Percentiles rank a stretch among this genome's conserved stretches.
Evolutionary conservation across 1,140 invertebrate genomes (phyloP).

Genomic region (Drosophila persimilis): DNA sequence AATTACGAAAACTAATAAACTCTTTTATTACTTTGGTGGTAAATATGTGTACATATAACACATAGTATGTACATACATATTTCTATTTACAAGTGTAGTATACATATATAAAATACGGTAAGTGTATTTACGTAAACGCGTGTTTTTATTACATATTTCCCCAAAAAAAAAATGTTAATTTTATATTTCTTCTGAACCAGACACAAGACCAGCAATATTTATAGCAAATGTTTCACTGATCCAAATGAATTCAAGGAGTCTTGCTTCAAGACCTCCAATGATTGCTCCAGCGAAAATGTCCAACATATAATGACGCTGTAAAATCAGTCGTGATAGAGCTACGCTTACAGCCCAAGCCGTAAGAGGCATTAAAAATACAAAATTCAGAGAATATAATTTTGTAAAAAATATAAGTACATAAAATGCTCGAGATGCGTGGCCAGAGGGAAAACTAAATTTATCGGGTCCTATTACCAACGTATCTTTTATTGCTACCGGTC

Average conservation of each 20-base stretch:
- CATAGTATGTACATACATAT: too few relatives aligned
- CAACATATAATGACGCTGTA: constrained; percentile 93
- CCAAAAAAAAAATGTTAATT: too few relatives aligned
- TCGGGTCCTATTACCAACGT: constrained; percentile 87
- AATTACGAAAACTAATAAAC: too few relatives aligned
- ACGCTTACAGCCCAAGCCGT: constrained; percentile 90
- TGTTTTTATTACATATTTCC: too few relatives aligned
- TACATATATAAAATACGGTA: too few relatives aligned
- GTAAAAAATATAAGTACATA: constrained; percentile 90
- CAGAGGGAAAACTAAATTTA: constrained; percentile 97
- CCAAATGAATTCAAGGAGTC: constrained; percentile 88
- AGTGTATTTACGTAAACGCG: too few relatives aligned
- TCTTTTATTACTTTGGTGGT: too few relatives aligned
- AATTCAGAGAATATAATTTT: constrained; percentile 85
- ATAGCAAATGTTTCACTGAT: constrained; percentile 82
- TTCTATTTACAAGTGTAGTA: too few relatives aligned
- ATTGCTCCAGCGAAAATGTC: constrained; percentile 91
- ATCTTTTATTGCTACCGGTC: constrained; percentile 90
- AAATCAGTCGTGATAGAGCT: constrained; percentile 87
- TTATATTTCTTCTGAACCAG: constrained; percentile 18
- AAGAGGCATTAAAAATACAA: constrained; percentile 86
- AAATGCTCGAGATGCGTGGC: constrained; percentile 94
- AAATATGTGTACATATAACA: too few relatives aligned
- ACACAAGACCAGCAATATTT: constrained; percentile 45
- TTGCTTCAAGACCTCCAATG: constrained; percentile 90